Conservation (phyloP, 2,888 invertebrate genomes). For the Ectropis crepuscularia region DNA sequence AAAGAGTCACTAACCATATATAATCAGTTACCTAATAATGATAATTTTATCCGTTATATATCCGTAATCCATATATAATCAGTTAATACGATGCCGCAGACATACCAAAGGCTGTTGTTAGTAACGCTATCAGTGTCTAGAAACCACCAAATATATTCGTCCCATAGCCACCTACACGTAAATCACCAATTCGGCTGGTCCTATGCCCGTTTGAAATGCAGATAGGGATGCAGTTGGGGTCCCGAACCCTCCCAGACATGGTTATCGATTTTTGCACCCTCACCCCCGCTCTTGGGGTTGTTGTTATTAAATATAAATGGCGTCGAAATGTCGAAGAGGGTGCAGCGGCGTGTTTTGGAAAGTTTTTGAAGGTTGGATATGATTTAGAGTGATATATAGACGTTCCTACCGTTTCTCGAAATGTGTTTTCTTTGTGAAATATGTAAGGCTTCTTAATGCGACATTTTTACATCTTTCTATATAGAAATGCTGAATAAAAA, state of each 20-base stretch:
- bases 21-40: no score
- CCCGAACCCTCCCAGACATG: slow-evolving; percentile 71
- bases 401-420: slow-evolving; percentile 14
- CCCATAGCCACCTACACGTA: slow-evolving; percentile 15
- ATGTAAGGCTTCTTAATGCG: neutral
- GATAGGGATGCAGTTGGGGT: slow-evolving; percentile 47
- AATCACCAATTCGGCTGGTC: slow-evolving; percentile 28
- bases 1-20: no score
- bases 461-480: neutral
- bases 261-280: slow-evolving; percentile 73
- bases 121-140: neutral
- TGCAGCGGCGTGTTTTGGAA: slow-evolving; percentile 32
- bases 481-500: no score
- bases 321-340: slow-evolving; percentile 60
- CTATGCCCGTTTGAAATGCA: slow-evolving; percentile 29
- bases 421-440: slow-evolving; percentile 3
- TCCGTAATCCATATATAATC: no score
- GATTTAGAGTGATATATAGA: slow-evolving; percentile 39
- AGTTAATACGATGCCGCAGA: neutral
- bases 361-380: slow-evolving; percentile 34
- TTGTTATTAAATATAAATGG: slow-evolving; percentile 79
- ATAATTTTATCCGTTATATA: neutral
- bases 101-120: no score
- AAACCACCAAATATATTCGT: neutral
- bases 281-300: slow-evolving; percentile 64